Evolutionary conservation across 1,140 invertebrate species (phyloP).

Genomic region (Andrena cerasifolii): DNA sequence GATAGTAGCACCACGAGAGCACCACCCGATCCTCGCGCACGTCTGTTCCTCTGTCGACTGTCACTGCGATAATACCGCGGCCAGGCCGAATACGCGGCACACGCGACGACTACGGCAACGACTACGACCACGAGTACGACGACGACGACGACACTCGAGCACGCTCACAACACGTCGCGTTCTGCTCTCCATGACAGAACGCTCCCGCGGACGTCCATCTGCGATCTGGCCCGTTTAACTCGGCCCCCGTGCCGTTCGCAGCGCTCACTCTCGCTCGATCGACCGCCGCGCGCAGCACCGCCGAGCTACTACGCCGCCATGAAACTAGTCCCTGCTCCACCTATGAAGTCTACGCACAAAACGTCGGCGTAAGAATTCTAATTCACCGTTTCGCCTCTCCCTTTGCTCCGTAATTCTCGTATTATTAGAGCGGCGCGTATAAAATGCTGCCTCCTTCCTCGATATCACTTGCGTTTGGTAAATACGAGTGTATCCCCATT

Average conservation of each 20-base stretch:
- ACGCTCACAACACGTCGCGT: conserved; percentile 62
- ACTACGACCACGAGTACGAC: conserved; percentile 19
- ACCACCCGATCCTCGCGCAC: conserved; percentile 33
- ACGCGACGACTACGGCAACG: conserved; percentile 38
- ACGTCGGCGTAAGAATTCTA: not conserved
- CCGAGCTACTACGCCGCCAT: conserved; percentile 45
- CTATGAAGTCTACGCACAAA: not conserved
- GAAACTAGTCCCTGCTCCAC: conserved; percentile 45
- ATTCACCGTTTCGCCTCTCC: not conserved
- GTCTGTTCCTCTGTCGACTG: conserved; percentile 24
- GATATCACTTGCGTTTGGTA: not conserved
- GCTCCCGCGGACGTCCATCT: conserved; percentile 68
- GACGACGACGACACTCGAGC: conserved; percentile 50
- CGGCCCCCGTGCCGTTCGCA: conserved; percentile 50
- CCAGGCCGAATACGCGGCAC: conserved; percentile 6
- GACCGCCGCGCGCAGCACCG: conserved; percentile 58
- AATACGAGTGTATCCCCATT: not conserved
- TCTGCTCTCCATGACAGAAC: conserved; percentile 70
- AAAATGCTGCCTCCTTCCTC: not conserved
- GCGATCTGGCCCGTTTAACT: conserved; percentile 66
- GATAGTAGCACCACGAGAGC: conserved; percentile 40
- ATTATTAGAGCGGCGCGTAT: no score
- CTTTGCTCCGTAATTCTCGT: not conserved
- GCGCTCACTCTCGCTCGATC: conserved; percentile 64
- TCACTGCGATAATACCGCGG: conserved; percentile 28